phyloP scores from a whole-genome alignment of 2,113 vertebrate species.

The Oryctolagus cuniculus region DNA sequence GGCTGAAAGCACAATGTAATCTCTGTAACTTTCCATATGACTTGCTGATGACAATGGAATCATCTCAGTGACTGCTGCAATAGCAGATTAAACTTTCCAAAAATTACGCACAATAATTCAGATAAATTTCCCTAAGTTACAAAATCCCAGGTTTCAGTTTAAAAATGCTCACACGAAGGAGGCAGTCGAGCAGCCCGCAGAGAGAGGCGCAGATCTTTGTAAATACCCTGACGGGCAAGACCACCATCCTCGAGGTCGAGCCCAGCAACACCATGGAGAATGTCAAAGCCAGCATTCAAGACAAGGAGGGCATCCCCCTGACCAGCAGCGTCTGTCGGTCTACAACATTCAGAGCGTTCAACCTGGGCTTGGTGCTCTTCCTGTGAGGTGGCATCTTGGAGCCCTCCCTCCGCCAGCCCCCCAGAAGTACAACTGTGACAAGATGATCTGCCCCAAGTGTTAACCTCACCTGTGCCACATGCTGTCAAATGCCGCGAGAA shows the following conservation, averaged over 20 bases:
- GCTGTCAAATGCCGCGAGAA: neutral
- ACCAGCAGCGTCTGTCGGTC: neutral
- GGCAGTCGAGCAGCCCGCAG: too few relatives aligned
- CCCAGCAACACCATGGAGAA: neutral
- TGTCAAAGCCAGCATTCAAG: neutral
- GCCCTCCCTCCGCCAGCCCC: too few relatives aligned
- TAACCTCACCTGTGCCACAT: neutral
- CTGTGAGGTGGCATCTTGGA: neutral
- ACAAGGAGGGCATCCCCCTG: neutral
- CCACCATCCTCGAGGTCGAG: neutral
- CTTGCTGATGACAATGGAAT: too few relatives aligned
- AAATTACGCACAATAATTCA: too few relatives aligned
- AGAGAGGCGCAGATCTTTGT: neutral
- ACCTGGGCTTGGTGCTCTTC: neutral
- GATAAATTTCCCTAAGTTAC: too few relatives aligned
- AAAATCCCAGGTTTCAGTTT: too few relatives aligned
- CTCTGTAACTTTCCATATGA: too few relatives aligned
- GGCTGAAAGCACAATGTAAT: too few relatives aligned
- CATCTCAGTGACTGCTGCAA: too few relatives aligned
- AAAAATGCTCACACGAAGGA: too few relatives aligned
- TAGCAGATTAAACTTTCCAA: too few relatives aligned
- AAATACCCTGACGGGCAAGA: neutral
- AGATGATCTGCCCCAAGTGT: neutral
- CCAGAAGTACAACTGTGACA: neutral
- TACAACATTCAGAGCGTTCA: neutral